Percentiles rank a stretch among this genome's conserved stretches.
phyloP scores from a whole-genome alignment of 2,113 vertebrate species.

The Genyomyrus donnyi region DNA sequence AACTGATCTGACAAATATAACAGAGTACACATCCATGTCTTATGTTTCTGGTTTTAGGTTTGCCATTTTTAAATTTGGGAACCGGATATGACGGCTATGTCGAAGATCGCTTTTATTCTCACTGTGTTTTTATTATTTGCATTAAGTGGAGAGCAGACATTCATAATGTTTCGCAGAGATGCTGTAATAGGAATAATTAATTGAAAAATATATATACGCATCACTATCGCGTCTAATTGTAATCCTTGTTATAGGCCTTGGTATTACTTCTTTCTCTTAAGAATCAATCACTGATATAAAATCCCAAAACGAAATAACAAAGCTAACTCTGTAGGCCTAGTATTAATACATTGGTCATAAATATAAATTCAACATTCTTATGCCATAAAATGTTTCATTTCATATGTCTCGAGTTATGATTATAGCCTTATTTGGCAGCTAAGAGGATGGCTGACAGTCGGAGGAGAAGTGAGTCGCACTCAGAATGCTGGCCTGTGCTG shows the following conservation, averaged over 20 bases:
- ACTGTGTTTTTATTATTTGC: not conserved
- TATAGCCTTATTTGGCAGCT: conserved; percentile 25
- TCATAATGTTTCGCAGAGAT: not conserved
- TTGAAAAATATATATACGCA: not conserved
- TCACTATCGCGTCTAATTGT: not conserved
- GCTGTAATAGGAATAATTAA: not conserved
- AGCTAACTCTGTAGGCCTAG: not conserved
- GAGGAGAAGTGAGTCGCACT: not conserved
- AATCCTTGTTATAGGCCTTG: not conserved
- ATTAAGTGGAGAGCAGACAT: not conserved
- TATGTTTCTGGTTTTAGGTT: not conserved
- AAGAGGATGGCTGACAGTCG: conserved; percentile 1
- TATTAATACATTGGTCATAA: conserved; percentile 1
- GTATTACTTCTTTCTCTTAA: not conserved
- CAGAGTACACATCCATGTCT: not conserved
- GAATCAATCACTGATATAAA: not conserved
- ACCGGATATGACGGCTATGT: not conserved
- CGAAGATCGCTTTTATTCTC: not conserved
- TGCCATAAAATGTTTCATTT: conserved; percentile 21
- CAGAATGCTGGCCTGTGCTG: not conserved
- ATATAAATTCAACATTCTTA: not conserved
- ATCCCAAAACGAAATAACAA: conserved; percentile 9
- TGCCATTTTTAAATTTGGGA: not conserved
- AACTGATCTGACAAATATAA: not conserved
- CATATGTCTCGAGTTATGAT: conserved; percentile 25